Base-by-base conservation (phyloP, 2,888 invertebrate species). In the Macrophya annulata region DNA sequence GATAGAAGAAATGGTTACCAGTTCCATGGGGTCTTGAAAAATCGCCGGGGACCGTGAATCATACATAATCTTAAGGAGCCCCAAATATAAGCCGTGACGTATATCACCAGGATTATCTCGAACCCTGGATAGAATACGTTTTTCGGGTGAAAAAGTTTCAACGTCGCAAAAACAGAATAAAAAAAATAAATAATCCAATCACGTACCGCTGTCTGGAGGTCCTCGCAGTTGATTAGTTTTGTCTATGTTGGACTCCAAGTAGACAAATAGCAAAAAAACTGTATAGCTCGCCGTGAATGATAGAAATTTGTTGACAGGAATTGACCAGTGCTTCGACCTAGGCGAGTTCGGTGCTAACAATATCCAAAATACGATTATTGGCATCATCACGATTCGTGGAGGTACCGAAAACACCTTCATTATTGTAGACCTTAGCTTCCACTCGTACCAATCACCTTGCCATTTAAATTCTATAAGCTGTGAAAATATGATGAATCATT, bases 281-380 rank as follows among this genome's bases (percentile, higher is more conserved):
- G 96, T 91, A 91, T 96, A 96, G 17, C 96, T 95, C 21, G 96
- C 95, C 8, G 95, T 94, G 89, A 96, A 96, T 83, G 96, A 96
- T 89, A 97, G 95, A 94, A 96, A 96, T 93, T 96, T 96, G 92
- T 96, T 96, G 87, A 96, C 94, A 45, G 97, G 97, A 89, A 96
- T 94, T 88, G 94, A 94, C 94, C 95, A 96, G 90, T 94, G 94
- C 86, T 93, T 94, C 25, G 95, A 94, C 84, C 94, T 90, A 15
- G 91, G 88, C 88, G 95, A 94, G 51, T 93, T 92, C 0, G 95
- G 95, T 55, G 92, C 88, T n/a, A 94, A 85, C 17, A 94, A 85
- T 37, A 94, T 90, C 93, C 94, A 93, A 68, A 94, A 12, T 0
- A 93, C 90, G 9, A 95, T 93, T 4, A 94, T 62, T 0, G 95